phyloP scores from a whole-genome alignment of 2,888 invertebrate species.

The Axea sp. region DNA sequence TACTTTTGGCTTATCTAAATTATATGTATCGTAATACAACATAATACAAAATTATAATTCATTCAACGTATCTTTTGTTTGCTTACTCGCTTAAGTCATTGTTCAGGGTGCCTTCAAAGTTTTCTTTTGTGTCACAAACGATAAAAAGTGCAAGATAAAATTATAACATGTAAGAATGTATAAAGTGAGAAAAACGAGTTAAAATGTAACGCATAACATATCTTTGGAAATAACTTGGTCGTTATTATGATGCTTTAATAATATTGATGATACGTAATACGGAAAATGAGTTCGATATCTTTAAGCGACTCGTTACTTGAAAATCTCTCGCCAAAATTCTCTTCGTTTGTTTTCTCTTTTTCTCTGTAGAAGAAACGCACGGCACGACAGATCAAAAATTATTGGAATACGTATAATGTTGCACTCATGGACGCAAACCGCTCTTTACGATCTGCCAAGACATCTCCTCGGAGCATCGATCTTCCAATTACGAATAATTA shows the following conservation, averaged over 20 bases:
- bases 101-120: not conserved
- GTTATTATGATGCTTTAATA: slow-evolving; percentile 56
- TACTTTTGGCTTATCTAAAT: slow-evolving; percentile 24
- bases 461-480: slow-evolving; percentile 65
- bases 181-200: slow-evolving; percentile 29
- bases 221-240: slow-evolving; percentile 33
- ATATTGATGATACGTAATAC: slow-evolving; percentile 59
- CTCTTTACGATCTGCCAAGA: slow-evolving; percentile 72
- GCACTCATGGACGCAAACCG: slow-evolving; percentile 67
- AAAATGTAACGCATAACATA: slow-evolving; percentile 40
- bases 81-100: not conserved
- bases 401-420: slow-evolving; percentile 64
- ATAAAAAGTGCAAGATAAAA: no score
- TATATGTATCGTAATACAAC: slow-evolving; percentile 24
- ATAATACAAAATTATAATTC: not conserved
- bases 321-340: slow-evolving; percentile 12
- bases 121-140: not conserved
- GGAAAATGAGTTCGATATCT: slow-evolving; percentile 60
- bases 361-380: slow-evolving; percentile 19
- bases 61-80: no score
- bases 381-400: slow-evolving; percentile 54
- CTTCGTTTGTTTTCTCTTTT: slow-evolving; percentile 29
- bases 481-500: slow-evolving; percentile 70
- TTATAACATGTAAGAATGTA: slow-evolving; percentile 5
- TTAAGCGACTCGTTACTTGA: slow-evolving; percentile 60